These are phyloP conservation scores for Loriculus beryllinus DNA, from an alignment of 2,797 vertebrate species.

Conservation along the genomic window DNA sequence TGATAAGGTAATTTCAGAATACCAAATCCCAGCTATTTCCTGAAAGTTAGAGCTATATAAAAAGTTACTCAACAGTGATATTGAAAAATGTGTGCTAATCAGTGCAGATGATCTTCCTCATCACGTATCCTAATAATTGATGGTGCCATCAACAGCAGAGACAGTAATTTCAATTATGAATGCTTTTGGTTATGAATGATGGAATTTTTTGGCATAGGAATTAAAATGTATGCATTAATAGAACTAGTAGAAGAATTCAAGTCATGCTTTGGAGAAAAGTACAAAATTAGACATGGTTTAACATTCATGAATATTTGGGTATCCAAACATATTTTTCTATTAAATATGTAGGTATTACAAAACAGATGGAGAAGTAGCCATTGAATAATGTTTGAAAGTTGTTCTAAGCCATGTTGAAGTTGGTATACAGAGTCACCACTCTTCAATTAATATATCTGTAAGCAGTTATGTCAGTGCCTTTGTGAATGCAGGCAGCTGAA, in stretches of 20 bases:
- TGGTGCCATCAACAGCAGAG: constrained; percentile 42
- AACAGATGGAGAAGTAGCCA: background rate
- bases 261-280: constrained; percentile 20
- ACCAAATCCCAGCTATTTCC: constrained; percentile 5
- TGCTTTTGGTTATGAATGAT: constrained; percentile 47
- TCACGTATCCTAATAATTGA: constrained; percentile 35
- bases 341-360: background rate
- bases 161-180: constrained; percentile 52
- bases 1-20: constrained; percentile 20
- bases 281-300: background rate
- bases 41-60: constrained; percentile 22
- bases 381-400: background rate
- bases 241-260: constrained; percentile 16
- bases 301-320: background rate
- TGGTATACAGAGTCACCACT: background rate
- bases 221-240: constrained; percentile 21
- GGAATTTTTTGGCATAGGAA: background rate
- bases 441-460: background rate
- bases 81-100: constrained; percentile 54
- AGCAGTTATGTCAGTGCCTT: background rate
- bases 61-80: background rate
- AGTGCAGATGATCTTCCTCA: constrained; percentile 1
- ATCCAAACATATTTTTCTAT: background rate
- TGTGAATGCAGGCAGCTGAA: background rate
- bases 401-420: background rate